Conservation (phyloP, 2,888 invertebrate species). For the Neocrepidodera transversa region DNA sequence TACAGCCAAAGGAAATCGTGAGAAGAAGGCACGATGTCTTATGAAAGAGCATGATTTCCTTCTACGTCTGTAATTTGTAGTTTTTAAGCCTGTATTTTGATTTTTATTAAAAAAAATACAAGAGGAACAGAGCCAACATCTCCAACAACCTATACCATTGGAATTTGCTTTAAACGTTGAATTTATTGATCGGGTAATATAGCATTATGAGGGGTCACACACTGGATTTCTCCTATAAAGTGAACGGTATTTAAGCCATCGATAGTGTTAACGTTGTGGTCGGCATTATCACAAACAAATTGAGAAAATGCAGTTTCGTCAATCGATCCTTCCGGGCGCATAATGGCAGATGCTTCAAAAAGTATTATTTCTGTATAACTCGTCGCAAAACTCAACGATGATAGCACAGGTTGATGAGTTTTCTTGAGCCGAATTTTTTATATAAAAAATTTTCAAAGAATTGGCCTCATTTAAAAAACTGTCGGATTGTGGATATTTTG, state of each 20-base stretch:
- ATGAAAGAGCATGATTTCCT: background rate
- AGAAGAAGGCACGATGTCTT: background rate
- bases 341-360: no score
- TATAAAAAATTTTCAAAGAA: no score
- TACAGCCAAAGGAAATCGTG: conserved; percentile 16
- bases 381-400: no score
- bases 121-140: background rate
- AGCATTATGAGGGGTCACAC: conserved; percentile 38
- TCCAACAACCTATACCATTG: background rate
- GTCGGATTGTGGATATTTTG: conserved; percentile 24
- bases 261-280: conserved; percentile 7
- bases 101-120: background rate
- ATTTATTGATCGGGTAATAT: background rate
- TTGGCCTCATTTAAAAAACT: conserved; percentile 2
- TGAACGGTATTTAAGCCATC: conserved; percentile 47
- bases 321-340: no score
- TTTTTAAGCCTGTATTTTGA: background rate
- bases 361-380: no score
- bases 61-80: background rate
- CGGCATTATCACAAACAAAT: conserved; percentile 11
- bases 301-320: background rate
- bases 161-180: background rate
- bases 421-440: no score
- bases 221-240: conserved; percentile 47
- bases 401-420: no score